Percentiles rank a stretch among this genome's conserved stretches.
Evolutionary conservation across 2,113 vertebrate species (phyloP).

Genomic region (human): DNA sequence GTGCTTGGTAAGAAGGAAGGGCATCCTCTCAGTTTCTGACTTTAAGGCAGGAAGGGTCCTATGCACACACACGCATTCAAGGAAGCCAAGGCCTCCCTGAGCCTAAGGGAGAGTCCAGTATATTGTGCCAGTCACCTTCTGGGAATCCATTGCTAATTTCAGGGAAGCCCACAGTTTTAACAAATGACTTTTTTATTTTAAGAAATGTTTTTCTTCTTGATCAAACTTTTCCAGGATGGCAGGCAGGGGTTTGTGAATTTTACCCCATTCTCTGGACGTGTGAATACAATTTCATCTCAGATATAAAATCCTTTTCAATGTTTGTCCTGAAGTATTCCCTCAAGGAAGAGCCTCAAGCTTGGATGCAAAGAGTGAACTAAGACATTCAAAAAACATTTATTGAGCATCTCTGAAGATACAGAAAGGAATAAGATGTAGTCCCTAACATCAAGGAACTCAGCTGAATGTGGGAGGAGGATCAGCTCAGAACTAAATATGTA

Average conservation of each 20-base stretch:
- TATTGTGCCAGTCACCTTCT: not conserved
- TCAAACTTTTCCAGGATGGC: not conserved
- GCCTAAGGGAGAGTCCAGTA: not conserved
- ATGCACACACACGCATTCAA: too few species aligned
- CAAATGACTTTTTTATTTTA: too few species aligned
- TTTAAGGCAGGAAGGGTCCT: too few species aligned
- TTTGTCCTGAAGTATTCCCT: not conserved
- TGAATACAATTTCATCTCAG: not conserved
- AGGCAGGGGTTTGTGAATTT: not conserved
- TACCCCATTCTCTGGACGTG: not conserved
- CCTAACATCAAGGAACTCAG: not conserved
- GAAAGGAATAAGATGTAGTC: not conserved
- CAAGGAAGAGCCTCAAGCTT: conserved; percentile 1
- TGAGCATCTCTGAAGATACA: not conserved
- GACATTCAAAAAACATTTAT: not conserved
- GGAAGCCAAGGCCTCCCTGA: not conserved
- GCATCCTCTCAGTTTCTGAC: not conserved
- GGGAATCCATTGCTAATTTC: not conserved
- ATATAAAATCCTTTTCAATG: not conserved
- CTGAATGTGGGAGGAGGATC: not conserved
- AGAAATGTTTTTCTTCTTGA: not conserved
- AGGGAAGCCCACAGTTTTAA: not conserved
- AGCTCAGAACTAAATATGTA: not conserved
- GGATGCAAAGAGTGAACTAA: not conserved
- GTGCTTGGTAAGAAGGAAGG: not conserved